phyloP scores from a whole-genome alignment of 1,140 invertebrate species.

The Drosophila nasuta region DNA sequence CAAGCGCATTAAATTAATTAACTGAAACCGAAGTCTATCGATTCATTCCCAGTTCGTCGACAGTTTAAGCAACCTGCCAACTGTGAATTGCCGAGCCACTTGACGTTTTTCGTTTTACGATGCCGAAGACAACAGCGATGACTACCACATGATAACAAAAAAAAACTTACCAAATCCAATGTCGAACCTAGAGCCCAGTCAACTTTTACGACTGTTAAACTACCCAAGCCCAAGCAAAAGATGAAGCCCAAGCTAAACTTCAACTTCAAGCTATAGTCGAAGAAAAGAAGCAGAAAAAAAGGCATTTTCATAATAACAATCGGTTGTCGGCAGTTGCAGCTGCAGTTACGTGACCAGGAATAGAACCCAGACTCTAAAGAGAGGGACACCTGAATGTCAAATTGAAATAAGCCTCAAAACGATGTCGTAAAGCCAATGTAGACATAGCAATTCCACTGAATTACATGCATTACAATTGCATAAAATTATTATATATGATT shows the following conservation, averaged over 20 bases:
- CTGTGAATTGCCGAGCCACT: constrained; percentile 21
- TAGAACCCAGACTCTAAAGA: constrained; percentile 5
- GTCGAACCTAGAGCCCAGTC: constrained; percentile 21
- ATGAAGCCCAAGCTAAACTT: neutral
- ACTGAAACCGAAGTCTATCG: constrained; percentile 74
- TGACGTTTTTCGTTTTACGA: constrained; percentile 45
- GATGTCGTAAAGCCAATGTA: constrained; percentile 17
- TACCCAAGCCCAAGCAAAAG: constrained; percentile 10
- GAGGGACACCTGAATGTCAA: constrained; percentile 7
- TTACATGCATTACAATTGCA: constrained; percentile 7
- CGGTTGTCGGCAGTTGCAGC: constrained; percentile 42
- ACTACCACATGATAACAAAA: neutral
- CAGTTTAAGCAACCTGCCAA: constrained; percentile 48
- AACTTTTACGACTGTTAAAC: constrained; percentile 51
- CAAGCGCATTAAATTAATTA: constrained; percentile 78
- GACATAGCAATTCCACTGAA: constrained; percentile 9
- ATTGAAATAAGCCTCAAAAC: constrained; percentile 7
- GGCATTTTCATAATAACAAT: constrained; percentile 47
- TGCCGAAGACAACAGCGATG: constrained; percentile 10
- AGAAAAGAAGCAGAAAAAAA: neutral
- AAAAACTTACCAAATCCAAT: constrained; percentile 27
- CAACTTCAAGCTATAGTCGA: constrained; percentile 8
- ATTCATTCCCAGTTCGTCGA: constrained; percentile 30
- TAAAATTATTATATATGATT: constrained; percentile 7
- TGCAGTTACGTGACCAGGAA: constrained; percentile 46